phyloP scores from a whole-genome alignment of 2,797 vertebrate genomes.

The Chiloscyllium punctatum region DNA sequence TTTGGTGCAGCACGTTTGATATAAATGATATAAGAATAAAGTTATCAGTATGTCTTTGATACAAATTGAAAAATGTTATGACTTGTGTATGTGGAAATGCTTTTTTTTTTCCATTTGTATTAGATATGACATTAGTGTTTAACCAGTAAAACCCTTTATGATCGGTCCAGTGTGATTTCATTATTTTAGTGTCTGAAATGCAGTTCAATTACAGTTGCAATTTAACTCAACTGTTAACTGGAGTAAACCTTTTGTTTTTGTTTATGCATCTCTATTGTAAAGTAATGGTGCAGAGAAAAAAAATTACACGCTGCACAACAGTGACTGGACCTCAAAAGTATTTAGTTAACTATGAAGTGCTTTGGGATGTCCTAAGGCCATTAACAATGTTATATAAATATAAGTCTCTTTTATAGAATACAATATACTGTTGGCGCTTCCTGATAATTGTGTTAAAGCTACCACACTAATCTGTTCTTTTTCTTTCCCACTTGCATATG shows the following conservation, averaged over 20 bases:
- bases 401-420: not conserved
- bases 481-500: not conserved
- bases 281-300: not conserved
- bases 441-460: not conserved
- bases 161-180: conserved; percentile 8
- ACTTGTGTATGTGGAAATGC: conserved; percentile 28
- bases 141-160: conserved; percentile 29
- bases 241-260: not conserved
- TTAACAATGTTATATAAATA: not conserved
- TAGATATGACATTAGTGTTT: conserved; percentile 32
- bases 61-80: conserved; percentile 44
- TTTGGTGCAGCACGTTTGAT: conserved; percentile 59
- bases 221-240: not conserved
- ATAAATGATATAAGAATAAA: conserved; percentile 59
- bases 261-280: not conserved
- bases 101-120: conserved; percentile 34
- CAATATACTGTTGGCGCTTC: not conserved
- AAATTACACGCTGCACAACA: not conserved
- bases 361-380: not conserved
- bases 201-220: not conserved
- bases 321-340: not conserved
- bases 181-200: not conserved
- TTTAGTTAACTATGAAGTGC: not conserved
- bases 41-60: conserved; percentile 71
- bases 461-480: not conserved